These are phyloP conservation scores for Zelleria hepariella DNA, from an alignment of 2,888 invertebrate species.

Conservation along the genomic window DNA sequence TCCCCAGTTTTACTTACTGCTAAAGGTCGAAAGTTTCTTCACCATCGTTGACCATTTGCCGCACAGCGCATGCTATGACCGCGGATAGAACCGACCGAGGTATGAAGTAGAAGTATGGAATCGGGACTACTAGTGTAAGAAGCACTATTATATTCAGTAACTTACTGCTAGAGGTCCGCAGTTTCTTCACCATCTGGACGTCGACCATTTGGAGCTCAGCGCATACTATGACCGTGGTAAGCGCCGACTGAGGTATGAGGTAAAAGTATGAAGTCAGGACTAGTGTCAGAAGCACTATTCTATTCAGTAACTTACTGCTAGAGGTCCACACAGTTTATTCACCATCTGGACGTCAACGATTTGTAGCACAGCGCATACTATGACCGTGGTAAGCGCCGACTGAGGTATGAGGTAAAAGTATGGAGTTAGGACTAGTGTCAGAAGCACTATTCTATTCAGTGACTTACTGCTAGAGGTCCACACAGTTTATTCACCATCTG, in stretches of 20 bases:
- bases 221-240: constrained; percentile 82
- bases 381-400: constrained; percentile 78
- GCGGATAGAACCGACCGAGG: constrained; percentile 78
- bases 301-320: constrained; percentile 62
- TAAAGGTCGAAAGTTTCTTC: constrained; percentile 75
- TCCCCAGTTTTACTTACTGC: constrained; percentile 73
- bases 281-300: constrained; percentile 79
- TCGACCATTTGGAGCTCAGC: constrained; percentile 85
- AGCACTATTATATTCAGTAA: too few relatives aligned
- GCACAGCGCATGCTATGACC: constrained; percentile 83
- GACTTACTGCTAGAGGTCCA: constrained; percentile 77
- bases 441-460: too few relatives aligned
- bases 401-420: constrained; percentile 82
- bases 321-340: constrained; percentile 76
- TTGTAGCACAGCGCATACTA: constrained; percentile 82
- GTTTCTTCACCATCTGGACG: constrained; percentile 67
- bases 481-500: constrained; percentile 70
- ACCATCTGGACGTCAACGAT: constrained; percentile 78
- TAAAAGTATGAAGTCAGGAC: constrained; percentile 83
- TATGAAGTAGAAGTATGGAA: constrained; percentile 82
- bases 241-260: constrained; percentile 78
- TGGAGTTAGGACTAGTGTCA: constrained; percentile 81
- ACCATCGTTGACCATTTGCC: constrained; percentile 81
- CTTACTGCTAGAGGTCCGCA: constrained; percentile 76
- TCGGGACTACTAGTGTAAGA: constrained; percentile 80